Evolutionary conservation across 2,888 invertebrate genomes (phyloP).

Genomic region (Argyresthia goedartella): DNA sequence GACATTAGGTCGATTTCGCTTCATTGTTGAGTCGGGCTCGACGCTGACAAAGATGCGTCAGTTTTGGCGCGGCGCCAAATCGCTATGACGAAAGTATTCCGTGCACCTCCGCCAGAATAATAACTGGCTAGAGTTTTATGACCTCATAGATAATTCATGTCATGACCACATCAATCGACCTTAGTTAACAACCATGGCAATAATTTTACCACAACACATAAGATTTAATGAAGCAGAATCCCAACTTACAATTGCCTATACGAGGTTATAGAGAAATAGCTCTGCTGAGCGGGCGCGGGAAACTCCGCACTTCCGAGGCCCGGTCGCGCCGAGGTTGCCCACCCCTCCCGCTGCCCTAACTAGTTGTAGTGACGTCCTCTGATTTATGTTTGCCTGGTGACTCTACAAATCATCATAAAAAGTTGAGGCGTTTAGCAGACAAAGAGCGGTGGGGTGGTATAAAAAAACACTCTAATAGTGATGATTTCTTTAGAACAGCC

Average conservation of each 20-base stretch:
- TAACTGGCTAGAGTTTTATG: too few relatives aligned
- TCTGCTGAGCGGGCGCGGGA: constrained; percentile 44
- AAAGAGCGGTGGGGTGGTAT: too few relatives aligned
- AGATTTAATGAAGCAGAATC: too few relatives aligned
- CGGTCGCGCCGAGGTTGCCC: constrained; percentile 25
- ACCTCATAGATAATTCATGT: too few relatives aligned
- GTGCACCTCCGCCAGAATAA: neutral
- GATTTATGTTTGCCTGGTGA: constrained; percentile 50
- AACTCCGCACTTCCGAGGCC: constrained; percentile 24
- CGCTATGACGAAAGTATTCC: constrained; percentile 29
- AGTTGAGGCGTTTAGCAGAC: neutral
- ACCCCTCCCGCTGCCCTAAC: too few relatives aligned
- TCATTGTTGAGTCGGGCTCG: neutral
- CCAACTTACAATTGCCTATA: constrained; percentile 34
- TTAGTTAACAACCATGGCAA: too few relatives aligned
- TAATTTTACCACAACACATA: too few relatives aligned
- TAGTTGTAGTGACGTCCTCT: constrained; percentile 44
- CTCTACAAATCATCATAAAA: constrained; percentile 11
- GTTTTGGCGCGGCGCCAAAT: constrained; percentile 38
- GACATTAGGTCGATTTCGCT: neutral
- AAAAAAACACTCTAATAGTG: too few relatives aligned
- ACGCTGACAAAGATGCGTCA: constrained; percentile 16
- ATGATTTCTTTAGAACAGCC: too few relatives aligned
- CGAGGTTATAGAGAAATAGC: constrained; percentile 32
- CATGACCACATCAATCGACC: too few relatives aligned